Conservation (phyloP, 2,888 invertebrate genomes). For the Gasteruption jaculator region DNA sequence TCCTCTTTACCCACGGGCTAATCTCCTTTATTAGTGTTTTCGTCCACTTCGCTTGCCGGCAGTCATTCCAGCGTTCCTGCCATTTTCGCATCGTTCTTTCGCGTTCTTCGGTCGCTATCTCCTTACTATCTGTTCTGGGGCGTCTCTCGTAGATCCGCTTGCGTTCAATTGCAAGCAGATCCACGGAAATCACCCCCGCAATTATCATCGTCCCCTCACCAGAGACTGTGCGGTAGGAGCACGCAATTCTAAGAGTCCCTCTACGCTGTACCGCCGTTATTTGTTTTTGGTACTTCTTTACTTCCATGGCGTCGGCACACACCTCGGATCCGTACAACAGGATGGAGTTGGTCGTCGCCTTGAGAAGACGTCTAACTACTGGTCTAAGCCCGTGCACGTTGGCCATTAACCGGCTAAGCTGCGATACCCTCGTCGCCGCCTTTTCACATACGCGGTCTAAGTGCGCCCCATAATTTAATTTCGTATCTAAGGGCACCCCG, state of each 20-base stretch:
- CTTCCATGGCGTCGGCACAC: conserved; percentile 11
- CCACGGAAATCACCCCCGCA: too few species aligned
- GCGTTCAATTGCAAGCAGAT: conserved; percentile 6
- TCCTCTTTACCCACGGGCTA: conserved; percentile 13
- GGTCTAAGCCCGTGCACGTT: conserved; percentile 13
- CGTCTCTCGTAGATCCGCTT: conserved; percentile 5
- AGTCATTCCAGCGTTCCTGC: conserved; percentile 21
- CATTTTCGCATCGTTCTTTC: conserved; percentile 10
- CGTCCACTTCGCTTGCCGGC: conserved; percentile 19
- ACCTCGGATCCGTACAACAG: conserved; percentile 9
- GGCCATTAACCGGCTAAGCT: conserved; percentile 6
- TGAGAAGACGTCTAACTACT: conserved; percentile 8
- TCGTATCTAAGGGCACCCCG: neutral
- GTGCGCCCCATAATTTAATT: neutral
- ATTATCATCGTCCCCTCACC: neutral
- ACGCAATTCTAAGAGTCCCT: conserved; percentile 15
- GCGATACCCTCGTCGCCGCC: neutral
- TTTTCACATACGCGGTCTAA: neutral
- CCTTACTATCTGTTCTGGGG: neutral
- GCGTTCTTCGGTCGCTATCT: neutral
- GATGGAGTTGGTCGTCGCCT: conserved; percentile 11
- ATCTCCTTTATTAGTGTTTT: conserved; percentile 14
- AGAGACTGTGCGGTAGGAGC: neutral
- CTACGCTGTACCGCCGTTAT: conserved; percentile 16
- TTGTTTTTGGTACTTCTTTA: conserved; percentile 1